A percentile compares a stretch with the other conserved stretches of the same genome.
Evolutionary conservation across 2,113 vertebrate species (phyloP).

Genomic region (Oryzias javanicus): DNA sequence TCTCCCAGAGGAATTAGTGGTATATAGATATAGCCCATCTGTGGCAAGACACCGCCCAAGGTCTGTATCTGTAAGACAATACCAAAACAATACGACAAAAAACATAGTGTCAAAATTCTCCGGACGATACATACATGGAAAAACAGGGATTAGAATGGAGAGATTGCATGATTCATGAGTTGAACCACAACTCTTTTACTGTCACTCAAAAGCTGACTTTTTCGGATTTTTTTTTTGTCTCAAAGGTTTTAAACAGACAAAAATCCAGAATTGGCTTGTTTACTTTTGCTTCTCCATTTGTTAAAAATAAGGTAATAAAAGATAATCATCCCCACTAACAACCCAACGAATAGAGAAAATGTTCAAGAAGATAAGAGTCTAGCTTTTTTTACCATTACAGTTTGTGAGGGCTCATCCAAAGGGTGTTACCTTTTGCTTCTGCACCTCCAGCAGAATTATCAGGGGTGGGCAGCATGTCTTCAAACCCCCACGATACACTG

Average conservation of each 20-base stretch:
- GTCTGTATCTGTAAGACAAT: slow-evolving; percentile 87
- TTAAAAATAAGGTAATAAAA: too few relatives aligned
- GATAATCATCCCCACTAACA: too few relatives aligned
- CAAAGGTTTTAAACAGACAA: too few relatives aligned
- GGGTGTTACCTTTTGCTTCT: slow-evolving; percentile 89
- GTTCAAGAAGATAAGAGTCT: slow-evolving; percentile 21
- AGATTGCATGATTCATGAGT: background rate
- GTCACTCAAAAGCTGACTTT: too few relatives aligned
- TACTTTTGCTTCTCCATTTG: too few relatives aligned
- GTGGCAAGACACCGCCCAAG: slow-evolving; percentile 94
- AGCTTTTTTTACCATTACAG: background rate
- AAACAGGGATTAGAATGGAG: background rate
- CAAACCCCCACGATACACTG: slow-evolving; percentile 97
- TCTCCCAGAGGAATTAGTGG: slow-evolving; percentile 95
- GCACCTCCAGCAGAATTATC: slow-evolving; percentile 86
- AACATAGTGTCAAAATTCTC: background rate
- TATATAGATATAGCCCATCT: slow-evolving; percentile 95
- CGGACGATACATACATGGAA: background rate
- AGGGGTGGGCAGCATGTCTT: slow-evolving; percentile 95
- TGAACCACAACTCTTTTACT: too few relatives aligned
- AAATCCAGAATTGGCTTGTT: too few relatives aligned
- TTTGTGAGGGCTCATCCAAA: too few relatives aligned
- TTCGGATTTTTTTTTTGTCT: too few relatives aligned
- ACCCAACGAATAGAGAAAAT: too few relatives aligned
- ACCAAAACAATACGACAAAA: slow-evolving; percentile 13